phyloP scores from a whole-genome alignment of 2,797 vertebrate species.

The Echiichthys vipera region DNA sequence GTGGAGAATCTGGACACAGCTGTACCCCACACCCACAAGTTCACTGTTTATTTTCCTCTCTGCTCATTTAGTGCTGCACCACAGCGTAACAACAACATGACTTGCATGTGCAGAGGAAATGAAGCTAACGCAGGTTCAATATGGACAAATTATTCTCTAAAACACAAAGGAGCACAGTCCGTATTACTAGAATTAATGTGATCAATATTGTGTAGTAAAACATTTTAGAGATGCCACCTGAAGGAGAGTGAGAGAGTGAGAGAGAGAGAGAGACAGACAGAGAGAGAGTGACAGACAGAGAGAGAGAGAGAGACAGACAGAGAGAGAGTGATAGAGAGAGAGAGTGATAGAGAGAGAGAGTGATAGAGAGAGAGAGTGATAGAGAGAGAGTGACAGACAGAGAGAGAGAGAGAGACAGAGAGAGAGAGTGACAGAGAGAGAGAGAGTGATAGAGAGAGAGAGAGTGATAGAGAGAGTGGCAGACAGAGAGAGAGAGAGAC shows the following conservation, averaged over 20 bases:
- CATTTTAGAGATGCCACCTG: constrained; percentile 24
- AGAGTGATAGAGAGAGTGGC: no score
- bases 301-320: not conserved
- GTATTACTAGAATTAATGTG: constrained; percentile 51
- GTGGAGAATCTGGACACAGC: not conserved
- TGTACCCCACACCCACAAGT: not conserved
- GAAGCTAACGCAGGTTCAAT: constrained; percentile 29
- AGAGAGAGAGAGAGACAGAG: not conserved
- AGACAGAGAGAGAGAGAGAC: no score
- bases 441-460: not conserved
- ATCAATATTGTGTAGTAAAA: constrained; percentile 39
- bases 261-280: no score
- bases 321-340: not conserved
- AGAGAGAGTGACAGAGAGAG: not conserved
- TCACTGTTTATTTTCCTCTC: constrained; percentile 3
- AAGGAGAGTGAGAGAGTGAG: not conserved
- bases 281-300: no score
- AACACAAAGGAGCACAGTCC: constrained; percentile 21
- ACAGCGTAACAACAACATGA: not conserved
- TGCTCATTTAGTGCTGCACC: constrained; percentile 2
- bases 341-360: constrained; percentile 1
- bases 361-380: not conserved
- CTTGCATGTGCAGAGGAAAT: constrained; percentile 17
- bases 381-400: no score
- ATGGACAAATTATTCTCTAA: constrained; percentile 31